These are phyloP conservation scores for Ageneiosus marmoratus DNA, from an alignment of 2,113 vertebrate genomes.

Conservation along the genomic window DNA sequence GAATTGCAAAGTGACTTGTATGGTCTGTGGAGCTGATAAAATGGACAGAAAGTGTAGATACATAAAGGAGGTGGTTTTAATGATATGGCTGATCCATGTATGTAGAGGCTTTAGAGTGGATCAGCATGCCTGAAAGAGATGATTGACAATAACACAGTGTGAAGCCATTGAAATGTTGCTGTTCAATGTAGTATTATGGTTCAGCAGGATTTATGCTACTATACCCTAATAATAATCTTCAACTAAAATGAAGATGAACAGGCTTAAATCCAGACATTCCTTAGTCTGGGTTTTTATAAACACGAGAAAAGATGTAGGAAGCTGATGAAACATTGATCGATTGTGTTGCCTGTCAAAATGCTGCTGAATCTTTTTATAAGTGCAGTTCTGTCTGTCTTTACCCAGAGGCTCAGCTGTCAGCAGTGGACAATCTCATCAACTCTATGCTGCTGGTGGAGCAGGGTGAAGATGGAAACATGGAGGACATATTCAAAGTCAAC, in stretches of 20 bases:
- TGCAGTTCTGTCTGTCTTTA: constrained; percentile 24
- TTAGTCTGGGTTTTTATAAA: not conserved
- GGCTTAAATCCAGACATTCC: not conserved
- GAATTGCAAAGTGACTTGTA: no score
- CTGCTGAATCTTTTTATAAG: not conserved
- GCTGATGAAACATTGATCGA: not conserved
- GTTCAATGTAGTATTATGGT: not conserved
- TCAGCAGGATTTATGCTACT: not conserved
- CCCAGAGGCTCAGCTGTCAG: constrained; percentile 82
- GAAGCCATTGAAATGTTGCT: not conserved
- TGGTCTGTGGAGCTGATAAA: no score
- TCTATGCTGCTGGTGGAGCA: constrained; percentile 87
- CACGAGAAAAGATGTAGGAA: not conserved
- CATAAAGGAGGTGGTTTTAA: no score
- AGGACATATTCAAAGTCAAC: constrained; percentile 84
- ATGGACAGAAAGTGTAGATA: no score
- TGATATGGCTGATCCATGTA: no score
- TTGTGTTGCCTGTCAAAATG: not conserved
- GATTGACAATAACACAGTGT: not conserved
- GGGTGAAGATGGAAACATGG: constrained; percentile 73
- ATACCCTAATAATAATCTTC: not conserved
- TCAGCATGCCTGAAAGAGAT: not conserved
- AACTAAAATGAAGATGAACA: not conserved
- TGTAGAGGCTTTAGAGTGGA: not conserved
- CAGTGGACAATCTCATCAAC: constrained; percentile 87